These are phyloP conservation scores for Muscicapa striata DNA, from an alignment of 2,797 vertebrate species.

Conservation along the genomic window DNA sequence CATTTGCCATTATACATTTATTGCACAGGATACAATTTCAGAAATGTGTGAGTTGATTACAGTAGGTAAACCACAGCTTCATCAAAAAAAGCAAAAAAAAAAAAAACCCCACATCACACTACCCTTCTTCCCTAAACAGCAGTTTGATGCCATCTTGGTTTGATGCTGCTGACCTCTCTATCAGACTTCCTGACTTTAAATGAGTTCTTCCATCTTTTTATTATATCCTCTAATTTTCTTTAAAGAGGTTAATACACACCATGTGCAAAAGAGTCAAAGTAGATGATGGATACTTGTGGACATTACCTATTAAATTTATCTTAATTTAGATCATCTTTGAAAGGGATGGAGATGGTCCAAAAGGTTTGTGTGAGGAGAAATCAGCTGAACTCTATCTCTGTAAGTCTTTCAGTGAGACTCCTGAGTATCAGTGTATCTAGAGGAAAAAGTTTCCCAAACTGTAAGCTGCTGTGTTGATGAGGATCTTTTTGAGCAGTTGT, in stretches of 20 bases:
- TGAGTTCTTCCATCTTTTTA: slow-evolving; percentile 19
- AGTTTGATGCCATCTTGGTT: background rate
- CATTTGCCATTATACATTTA: background rate
- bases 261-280: background rate
- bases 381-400: background rate
- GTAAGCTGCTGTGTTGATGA: background rate
- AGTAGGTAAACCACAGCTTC: background rate
- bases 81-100: background rate
- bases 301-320: background rate
- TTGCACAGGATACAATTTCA: background rate
- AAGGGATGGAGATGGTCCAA: background rate
- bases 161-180: background rate
- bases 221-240: background rate
- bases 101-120: background rate
- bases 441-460: background rate
- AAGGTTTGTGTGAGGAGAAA: background rate
- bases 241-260: background rate
- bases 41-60: background rate
- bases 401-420: background rate
- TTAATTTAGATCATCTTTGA: background rate
- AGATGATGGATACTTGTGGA: background rate
- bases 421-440: background rate
- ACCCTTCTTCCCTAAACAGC: background rate
- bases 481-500: background rate
- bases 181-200: background rate